A percentile compares a stretch with the other conserved stretches of the same genome.
phyloP scores from a whole-genome alignment of 2,113 vertebrate genomes.

The Phylloscopus whistleri region DNA sequence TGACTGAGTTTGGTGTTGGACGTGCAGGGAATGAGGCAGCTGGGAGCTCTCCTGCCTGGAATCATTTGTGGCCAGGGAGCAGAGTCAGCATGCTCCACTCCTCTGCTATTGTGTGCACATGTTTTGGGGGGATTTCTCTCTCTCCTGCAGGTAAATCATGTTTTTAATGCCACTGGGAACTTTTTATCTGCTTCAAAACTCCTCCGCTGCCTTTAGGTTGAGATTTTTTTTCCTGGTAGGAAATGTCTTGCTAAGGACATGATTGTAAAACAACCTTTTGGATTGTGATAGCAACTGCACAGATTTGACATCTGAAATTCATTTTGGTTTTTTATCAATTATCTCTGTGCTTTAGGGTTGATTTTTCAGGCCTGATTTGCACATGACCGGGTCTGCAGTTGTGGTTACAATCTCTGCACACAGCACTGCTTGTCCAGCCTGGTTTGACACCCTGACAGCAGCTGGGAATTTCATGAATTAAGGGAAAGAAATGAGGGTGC shows the following conservation, averaged over 20 bases:
- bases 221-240: not conserved
- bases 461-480: not conserved
- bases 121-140: not conserved
- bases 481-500: not conserved
- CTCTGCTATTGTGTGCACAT: not conserved
- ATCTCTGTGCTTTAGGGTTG: not conserved
- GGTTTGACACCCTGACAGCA: not conserved
- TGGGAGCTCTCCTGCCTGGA: not conserved
- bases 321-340: not conserved
- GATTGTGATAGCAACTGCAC: not conserved
- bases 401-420: not conserved
- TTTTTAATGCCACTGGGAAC: not conserved
- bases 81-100: not conserved
- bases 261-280: not conserved
- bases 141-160: not conserved
- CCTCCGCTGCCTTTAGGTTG: not conserved
- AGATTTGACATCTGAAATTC: not conserved
- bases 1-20: not conserved
- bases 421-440: rapidly evolving
- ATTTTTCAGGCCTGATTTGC: not conserved
- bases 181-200: not conserved
- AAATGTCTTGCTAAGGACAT: not conserved
- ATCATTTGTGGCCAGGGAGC: not conserved
- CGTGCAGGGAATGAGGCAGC: not conserved
- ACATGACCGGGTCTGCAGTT: not conserved